phyloP scores from a whole-genome alignment of 2,113 vertebrate species.

The Noturus placidus region DNA sequence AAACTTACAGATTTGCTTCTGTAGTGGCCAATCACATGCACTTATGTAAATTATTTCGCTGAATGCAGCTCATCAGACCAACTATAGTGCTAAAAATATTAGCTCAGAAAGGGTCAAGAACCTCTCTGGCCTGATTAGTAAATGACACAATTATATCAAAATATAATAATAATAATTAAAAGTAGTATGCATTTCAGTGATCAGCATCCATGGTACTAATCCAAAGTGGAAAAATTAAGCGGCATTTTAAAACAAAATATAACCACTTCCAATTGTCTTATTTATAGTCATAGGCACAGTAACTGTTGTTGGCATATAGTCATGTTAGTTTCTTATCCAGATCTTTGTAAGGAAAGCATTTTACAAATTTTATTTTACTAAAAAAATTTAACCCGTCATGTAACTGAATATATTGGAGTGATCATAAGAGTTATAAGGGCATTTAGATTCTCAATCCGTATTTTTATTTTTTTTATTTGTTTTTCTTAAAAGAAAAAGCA shows the following conservation, averaged over 20 bases:
- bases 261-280: background rate
- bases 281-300: background rate
- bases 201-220: background rate
- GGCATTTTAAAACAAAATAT: background rate
- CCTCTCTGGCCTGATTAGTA: background rate
- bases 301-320: background rate
- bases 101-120: background rate
- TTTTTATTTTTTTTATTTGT: slow-evolving; percentile 35
- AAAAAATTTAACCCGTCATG: background rate
- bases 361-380: background rate
- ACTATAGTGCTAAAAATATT: background rate
- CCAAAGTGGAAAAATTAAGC: background rate
- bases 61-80: background rate
- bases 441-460: background rate
- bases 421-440: background rate
- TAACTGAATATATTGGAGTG: background rate
- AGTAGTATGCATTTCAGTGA: background rate
- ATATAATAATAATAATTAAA: background rate
- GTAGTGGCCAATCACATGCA: background rate
- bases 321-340: background rate
- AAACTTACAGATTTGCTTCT: slow-evolving; percentile 38
- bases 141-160: background rate
- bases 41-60: background rate
- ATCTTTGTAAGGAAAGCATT: background rate
- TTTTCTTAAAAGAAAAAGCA: slow-evolving; percentile 48